Conservation (phyloP, 2,888 invertebrate species). For the Xanthostigma xanthostigma region DNA sequence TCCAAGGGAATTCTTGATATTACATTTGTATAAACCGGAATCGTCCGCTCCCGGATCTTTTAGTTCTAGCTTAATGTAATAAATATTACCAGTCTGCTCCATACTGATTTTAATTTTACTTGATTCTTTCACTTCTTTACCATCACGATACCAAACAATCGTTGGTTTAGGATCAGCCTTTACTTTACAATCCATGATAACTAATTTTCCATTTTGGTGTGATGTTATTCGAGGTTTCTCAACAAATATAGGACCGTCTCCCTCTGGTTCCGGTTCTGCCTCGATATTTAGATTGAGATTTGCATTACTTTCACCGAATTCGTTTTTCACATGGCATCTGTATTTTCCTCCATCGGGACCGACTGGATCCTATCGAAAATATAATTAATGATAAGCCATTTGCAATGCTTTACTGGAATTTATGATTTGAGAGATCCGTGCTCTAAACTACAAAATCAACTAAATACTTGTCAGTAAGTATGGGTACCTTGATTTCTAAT, state of each 20-base stretch:
- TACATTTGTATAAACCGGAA: constrained; percentile 96
- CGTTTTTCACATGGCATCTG: constrained; percentile 89
- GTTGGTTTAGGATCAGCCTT: constrained; percentile 69
- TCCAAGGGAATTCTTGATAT: constrained; percentile 89
- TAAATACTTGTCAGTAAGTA: constrained; percentile 9
- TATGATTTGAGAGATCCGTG: not conserved
- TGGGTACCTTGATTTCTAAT: constrained; percentile 67
- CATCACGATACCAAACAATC: constrained; percentile 72
- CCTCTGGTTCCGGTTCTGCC: constrained; percentile 87
- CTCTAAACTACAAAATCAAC: not conserved
- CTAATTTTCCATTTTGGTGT: constrained; percentile 66
- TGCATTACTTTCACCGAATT: constrained; percentile 92
- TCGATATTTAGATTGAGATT: constrained; percentile 94
- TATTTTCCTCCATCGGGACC: constrained; percentile 75
- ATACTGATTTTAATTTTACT: constrained; percentile 66
- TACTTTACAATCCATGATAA: constrained; percentile 78
- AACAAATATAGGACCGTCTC: constrained; percentile 87
- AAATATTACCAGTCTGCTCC: constrained; percentile 64
- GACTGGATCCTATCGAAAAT: constrained; percentile 50
- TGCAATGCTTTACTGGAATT: not conserved
- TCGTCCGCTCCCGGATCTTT: constrained; percentile 87
- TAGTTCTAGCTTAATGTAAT: constrained; percentile 74
- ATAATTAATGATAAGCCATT: not conserved
- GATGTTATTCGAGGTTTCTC: constrained; percentile 81
- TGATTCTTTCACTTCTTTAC: constrained; percentile 62